A percentile compares a stretch with the other conserved stretches of the same genome.
Conservation (phyloP, 2,888 invertebrate species). For the Idaea aversata region DNA sequence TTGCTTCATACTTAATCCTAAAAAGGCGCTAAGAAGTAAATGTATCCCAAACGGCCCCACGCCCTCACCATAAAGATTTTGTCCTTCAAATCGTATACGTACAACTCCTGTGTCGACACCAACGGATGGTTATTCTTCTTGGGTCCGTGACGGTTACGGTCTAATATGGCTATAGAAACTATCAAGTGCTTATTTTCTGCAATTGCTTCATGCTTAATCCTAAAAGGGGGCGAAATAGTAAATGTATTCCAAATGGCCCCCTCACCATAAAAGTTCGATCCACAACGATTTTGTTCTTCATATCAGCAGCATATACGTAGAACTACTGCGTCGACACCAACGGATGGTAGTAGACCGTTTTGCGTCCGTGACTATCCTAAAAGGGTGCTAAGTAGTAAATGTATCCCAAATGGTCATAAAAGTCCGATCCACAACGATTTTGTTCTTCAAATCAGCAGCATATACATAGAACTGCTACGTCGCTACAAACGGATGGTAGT, state of each 20-base stretch:
- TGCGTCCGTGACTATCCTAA: slow-evolving; percentile 60
- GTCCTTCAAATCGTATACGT: slow-evolving; percentile 79
- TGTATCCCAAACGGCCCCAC: no score
- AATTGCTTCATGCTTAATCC: no score
- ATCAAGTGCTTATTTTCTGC: no score
- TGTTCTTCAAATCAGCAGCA: slow-evolving; percentile 77
- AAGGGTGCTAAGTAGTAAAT: no score
- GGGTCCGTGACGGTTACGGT: slow-evolving; percentile 58
- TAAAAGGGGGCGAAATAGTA: no score
- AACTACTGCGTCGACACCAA: slow-evolving; percentile 87
- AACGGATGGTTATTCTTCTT: slow-evolving; percentile 86
- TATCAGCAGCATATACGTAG: slow-evolving; percentile 81
- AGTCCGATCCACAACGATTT: slow-evolving; percentile 38
- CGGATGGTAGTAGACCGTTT: slow-evolving; percentile 87
- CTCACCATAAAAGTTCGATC: slow-evolving; percentile 30
- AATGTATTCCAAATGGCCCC: no score
- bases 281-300: slow-evolving; percentile 56
- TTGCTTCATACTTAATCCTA: no score
- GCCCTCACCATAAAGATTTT: slow-evolving; percentile 49
- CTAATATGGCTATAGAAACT: no score
- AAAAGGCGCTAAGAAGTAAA: no score
- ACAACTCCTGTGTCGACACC: slow-evolving; percentile 85
- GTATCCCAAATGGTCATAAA: slow-evolving; percentile 12
- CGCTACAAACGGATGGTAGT: slow-evolving; percentile 88
- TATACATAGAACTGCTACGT: slow-evolving; percentile 85